phyloP scores from a whole-genome alignment of 2,113 vertebrate genomes.

The Pollachius pollachius region DNA sequence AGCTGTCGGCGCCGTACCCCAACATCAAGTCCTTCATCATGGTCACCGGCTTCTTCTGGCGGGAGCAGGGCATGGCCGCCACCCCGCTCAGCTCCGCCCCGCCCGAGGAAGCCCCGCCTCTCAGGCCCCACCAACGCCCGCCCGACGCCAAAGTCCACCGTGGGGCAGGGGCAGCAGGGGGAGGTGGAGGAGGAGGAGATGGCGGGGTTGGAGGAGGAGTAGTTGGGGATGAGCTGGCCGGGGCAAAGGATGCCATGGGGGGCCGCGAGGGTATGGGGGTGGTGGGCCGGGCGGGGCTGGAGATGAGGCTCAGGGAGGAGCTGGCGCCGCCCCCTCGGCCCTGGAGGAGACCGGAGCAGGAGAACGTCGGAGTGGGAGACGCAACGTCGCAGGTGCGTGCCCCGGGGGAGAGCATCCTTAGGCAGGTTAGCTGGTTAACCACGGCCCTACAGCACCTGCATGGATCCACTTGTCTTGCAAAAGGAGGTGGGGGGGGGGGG shows the following conservation, averaged over 20 bases:
- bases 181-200: conserved; percentile 34
- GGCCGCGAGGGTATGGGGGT: conserved; percentile 43
- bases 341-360: conserved; percentile 66
- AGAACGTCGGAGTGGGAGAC: conserved; percentile 19
- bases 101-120: conserved; percentile 74
- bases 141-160: conserved; percentile 63
- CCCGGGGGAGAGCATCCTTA: not conserved
- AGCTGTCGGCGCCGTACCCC: conserved; percentile 93
- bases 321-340: conserved; percentile 54
- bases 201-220: not conserved
- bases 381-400: conserved; percentile 42
- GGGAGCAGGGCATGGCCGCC: conserved; percentile 81
- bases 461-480: too few species aligned
- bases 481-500: too few species aligned
- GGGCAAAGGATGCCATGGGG: not conserved
- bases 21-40: conserved; percentile 95
- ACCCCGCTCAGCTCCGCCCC: conserved; percentile 81
- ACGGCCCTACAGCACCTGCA: too few species aligned
- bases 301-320: conserved; percentile 40
- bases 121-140: conserved; percentile 76
- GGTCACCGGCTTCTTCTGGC: conserved; percentile 88
- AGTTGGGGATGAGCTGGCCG: conserved; percentile 46
- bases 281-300: conserved; percentile 31
- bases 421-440: too few species aligned
- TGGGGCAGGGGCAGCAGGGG: conserved; percentile 14